Percentiles rank a stretch among this genome's conserved stretches.
Conservation (phyloP, 2,888 invertebrate species). For the Adelphocoris suturalis region DNA sequence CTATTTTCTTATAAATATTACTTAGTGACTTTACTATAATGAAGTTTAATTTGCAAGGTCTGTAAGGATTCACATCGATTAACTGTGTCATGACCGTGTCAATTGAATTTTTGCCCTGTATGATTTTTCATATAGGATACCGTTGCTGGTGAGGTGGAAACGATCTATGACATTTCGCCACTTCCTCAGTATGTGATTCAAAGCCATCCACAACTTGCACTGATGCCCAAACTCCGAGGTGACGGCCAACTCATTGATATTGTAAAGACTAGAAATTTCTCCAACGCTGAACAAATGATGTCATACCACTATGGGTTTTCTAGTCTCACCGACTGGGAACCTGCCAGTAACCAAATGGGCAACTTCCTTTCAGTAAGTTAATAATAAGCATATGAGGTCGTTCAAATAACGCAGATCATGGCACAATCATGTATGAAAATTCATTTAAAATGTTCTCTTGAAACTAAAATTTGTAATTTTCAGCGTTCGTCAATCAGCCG, state of each 20-base stretch:
- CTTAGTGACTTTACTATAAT: too few species aligned
- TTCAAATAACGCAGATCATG: too few species aligned
- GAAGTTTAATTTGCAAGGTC: too few species aligned
- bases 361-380: conserved; percentile 79
- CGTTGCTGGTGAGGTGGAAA: conserved; percentile 85
- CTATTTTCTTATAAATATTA: too few species aligned
- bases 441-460: neutral
- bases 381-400: too few species aligned
- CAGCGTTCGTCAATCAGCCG: conserved; percentile 82
- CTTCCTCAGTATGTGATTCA: conserved; percentile 82
- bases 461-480: too few species aligned
- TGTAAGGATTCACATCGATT: too few species aligned
- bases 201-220: conserved; percentile 80
- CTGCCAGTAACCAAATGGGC: conserved; percentile 79
- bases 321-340: conserved; percentile 81
- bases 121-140: conserved; percentile 79
- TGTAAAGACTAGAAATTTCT: conserved; percentile 84
- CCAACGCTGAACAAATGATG: conserved; percentile 82
- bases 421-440: too few species aligned
- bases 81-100: too few species aligned
- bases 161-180: conserved; percentile 83
- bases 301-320: conserved; percentile 84
- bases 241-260: conserved; percentile 82
- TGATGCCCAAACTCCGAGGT: conserved; percentile 79
- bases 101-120: too few species aligned